Evolutionary conservation across 1,140 invertebrate genomes (phyloP).

Genomic region (Atta texana): DNA sequence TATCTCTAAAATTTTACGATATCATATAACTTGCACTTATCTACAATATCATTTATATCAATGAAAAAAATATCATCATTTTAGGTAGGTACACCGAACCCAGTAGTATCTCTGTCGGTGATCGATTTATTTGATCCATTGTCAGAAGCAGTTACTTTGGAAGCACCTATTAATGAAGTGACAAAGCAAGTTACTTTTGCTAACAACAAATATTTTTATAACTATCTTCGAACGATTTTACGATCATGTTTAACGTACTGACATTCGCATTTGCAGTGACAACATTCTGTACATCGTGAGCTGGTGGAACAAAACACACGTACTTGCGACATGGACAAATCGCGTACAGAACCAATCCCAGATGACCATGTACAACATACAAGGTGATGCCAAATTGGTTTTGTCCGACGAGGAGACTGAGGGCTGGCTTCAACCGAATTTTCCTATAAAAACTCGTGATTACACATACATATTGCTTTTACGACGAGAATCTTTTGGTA

Average conservation of each 20-base stretch:
- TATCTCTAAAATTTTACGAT: not conserved
- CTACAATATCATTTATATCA: not conserved
- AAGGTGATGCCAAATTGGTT: constrained; percentile 66
- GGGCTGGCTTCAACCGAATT: constrained; percentile 76
- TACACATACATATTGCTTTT: constrained; percentile 78
- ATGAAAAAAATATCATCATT: not conserved
- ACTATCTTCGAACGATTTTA: not conserved
- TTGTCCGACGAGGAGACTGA: constrained; percentile 63
- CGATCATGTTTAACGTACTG: not conserved
- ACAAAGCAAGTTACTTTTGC: constrained; percentile 74
- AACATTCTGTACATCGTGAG: constrained; percentile 89
- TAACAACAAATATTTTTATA: not conserved
- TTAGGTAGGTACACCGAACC: constrained; percentile 86
- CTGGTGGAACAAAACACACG: constrained; percentile 90
- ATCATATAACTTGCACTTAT: not conserved
- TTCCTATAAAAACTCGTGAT: constrained; percentile 60
- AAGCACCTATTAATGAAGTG: constrained; percentile 75
- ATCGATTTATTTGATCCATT: constrained; percentile 82
- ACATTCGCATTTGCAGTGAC: constrained; percentile 84
- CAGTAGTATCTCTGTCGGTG: constrained; percentile 83
- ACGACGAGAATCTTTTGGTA: constrained; percentile 80
- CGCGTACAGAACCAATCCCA: constrained; percentile 92
- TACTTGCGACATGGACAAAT: constrained; percentile 93
- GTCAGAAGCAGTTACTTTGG: constrained; percentile 72
- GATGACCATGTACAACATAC: constrained; percentile 85